Percentiles rank a stretch among this genome's conserved stretches.
These are phyloP conservation scores for Mormyrus lacerda DNA, from an alignment of 2,113 vertebrate genomes.

Conservation along the genomic window DNA sequence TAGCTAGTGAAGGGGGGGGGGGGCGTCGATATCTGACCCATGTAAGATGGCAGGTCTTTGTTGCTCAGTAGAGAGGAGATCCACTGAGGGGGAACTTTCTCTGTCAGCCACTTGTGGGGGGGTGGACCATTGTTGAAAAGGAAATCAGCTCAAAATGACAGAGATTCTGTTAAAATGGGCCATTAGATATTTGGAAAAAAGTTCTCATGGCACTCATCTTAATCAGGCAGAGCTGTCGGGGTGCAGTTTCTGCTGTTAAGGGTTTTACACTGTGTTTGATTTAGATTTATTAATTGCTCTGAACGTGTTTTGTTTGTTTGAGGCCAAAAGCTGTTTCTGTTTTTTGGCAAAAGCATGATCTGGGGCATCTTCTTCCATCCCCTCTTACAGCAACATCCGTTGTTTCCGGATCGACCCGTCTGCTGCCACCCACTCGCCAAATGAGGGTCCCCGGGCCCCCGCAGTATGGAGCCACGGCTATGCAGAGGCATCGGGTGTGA, in stretches of 20 bases:
- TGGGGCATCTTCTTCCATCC: neutral
- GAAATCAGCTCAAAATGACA: neutral
- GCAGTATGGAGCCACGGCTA: constrained; percentile 97
- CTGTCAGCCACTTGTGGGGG: neutral
- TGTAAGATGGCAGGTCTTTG: neutral
- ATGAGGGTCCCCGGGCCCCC: constrained; percentile 77
- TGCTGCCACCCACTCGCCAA: constrained; percentile 62
- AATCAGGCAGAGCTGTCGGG: neutral
- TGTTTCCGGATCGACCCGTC: constrained; percentile 80
- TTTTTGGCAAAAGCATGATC: neutral
- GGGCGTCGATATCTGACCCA: neutral
- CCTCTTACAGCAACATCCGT: neutral
- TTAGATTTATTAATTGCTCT: neutral
- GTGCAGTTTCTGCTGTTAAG: neutral
- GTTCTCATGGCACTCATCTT: too few species aligned
- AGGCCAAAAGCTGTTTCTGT: neutral
- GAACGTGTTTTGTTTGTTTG: neutral
- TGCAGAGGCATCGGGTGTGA: constrained; percentile 88
- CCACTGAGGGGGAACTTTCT: neutral
- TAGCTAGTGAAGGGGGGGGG: neutral
- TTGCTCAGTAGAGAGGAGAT: neutral
- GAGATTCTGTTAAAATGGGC: neutral
- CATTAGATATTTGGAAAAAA: neutral
- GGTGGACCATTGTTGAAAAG: neutral
- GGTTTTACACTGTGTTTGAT: neutral